Percentiles rank a stretch among this genome's conserved stretches.
Conservation (phyloP, 1,140 invertebrate species). For the Holotrichia oblita region DNA sequence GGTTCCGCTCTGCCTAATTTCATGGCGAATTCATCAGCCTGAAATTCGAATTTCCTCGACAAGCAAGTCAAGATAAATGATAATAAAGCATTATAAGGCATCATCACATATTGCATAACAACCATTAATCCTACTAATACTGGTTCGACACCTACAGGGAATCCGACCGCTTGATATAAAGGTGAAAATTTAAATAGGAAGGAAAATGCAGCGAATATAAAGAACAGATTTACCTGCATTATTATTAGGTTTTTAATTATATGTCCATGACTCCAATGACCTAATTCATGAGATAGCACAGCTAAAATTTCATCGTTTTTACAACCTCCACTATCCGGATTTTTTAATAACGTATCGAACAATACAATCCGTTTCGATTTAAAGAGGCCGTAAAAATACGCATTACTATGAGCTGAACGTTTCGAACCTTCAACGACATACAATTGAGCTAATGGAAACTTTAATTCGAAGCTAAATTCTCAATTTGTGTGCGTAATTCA, state of each 20-base stretch:
- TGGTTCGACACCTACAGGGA: conserved; percentile 78
- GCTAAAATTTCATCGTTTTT: conserved; percentile 94
- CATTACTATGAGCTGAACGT: conserved; percentile 94
- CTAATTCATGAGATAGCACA: conserved; percentile 95
- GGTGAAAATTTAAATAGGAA: conserved; percentile 81
- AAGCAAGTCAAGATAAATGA: conserved; percentile 74
- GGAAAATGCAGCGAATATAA: conserved; percentile 90
- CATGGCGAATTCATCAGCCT: conserved; percentile 96
- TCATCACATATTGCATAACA: conserved; percentile 90
- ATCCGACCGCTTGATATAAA: conserved; percentile 90
- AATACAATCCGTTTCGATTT: conserved; percentile 98
- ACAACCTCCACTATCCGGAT: conserved; percentile 73
- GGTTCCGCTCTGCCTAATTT: conserved; percentile 76
- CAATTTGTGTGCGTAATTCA: conserved; percentile 85
- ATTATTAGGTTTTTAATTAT: conserved; percentile 88
- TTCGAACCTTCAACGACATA: conserved; percentile 99
- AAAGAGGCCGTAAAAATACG: conserved; percentile 98
- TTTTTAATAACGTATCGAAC: conserved; percentile 91
- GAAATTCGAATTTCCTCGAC: conserved; percentile 87
- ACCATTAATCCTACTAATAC: conserved; percentile 93
- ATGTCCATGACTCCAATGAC: conserved; percentile 97
- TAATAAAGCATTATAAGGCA: conserved; percentile 91
- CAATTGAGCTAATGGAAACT: conserved; percentile 94
- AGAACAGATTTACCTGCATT: conserved; percentile 75
- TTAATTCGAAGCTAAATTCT: conserved; percentile 85